Percentiles rank a stretch among this genome's conserved stretches.
Conservation (phyloP, 2,797 vertebrate genomes). For the Sebastes oblongus region DNA sequence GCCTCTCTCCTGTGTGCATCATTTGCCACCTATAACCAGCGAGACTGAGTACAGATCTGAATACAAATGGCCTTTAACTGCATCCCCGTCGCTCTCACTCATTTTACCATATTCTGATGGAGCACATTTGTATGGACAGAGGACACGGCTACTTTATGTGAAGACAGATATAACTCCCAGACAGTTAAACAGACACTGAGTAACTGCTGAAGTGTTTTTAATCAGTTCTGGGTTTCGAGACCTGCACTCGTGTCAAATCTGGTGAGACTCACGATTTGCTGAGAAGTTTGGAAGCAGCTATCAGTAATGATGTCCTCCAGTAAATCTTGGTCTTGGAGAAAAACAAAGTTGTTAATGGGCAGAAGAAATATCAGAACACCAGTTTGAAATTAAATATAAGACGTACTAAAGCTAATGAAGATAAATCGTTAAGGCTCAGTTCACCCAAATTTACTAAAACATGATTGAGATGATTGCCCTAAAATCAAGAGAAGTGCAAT, state of each 20-base stretch:
- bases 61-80: conserved; percentile 69
- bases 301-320: conserved; percentile 89
- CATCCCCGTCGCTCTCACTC: conserved; percentile 5
- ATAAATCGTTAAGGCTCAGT: neutral
- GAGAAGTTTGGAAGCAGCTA: conserved; percentile 84
- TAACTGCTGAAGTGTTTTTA: neutral
- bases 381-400: neutral
- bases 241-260: conserved; percentile 2
- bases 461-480: neutral
- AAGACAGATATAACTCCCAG: conserved; percentile 20
- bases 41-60: conserved; percentile 48
- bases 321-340: conserved; percentile 87
- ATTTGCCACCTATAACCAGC: conserved; percentile 50
- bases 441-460: neutral
- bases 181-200: conserved; percentile 19
- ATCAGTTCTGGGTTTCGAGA: conserved; percentile 18
- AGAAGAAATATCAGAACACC: neutral
- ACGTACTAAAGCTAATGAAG: neutral
- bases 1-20: conserved; percentile 44
- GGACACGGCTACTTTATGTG: conserved; percentile 3
- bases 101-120: conserved; percentile 17
- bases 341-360: conserved; percentile 6
- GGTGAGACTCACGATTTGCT: conserved; percentile 85
- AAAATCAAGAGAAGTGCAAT: no score
- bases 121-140: neutral